Base-by-base conservation (phyloP, 2,113 vertebrate genomes). In the Lota lota region DNA sequence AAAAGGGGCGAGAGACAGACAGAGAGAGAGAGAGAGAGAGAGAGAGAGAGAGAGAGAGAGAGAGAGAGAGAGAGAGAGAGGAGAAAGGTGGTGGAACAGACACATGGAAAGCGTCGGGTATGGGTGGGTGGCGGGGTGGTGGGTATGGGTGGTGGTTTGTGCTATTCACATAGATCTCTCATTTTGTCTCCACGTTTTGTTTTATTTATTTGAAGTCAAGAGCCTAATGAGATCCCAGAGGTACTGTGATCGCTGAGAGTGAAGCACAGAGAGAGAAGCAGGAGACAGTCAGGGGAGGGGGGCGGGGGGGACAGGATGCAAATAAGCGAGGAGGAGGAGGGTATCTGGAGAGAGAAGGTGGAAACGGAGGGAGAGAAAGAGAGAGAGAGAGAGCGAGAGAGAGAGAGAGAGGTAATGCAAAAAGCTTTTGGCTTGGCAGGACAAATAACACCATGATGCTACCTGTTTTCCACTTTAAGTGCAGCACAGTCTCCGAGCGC, bases 171-270 rank as follows among this genome's bases (percentile, higher is more conserved):
- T 69, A 75, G 73, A 85, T 87, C 82, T 73, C 79, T 86, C 79
- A 83, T 88, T 91, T 90, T 89, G 88, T 90, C 82, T 85, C 68
- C 40, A 76, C 79, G 79, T 79, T 90, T 90, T 91, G 88, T 88
- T 90, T 91, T 92, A 91, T 91, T 91, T 90, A 92, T 93, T 92
- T 92, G 88, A 91, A 83, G 87, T 90, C 89, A 88, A 88, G 76
- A 70, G 85, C 81, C 89, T 93, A 92, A 93, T 92, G 89, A 92
- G 91, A 88, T 92, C 92, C 91, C 89, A 84, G 83, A 83, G 88
- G 92, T 90, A 86, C 81, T 53, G 81, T 70, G 80, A 87, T 73
- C 81, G 73, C 78, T 78, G 67, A 72, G 70, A 83, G 78, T 71
- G 77, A 79, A 71, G 58, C 64, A 70, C 24, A 70, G 60, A 69